These are phyloP conservation scores for Carollia perspicillata DNA, from an alignment of 2,113 vertebrate genomes.

Conservation along the genomic window DNA sequence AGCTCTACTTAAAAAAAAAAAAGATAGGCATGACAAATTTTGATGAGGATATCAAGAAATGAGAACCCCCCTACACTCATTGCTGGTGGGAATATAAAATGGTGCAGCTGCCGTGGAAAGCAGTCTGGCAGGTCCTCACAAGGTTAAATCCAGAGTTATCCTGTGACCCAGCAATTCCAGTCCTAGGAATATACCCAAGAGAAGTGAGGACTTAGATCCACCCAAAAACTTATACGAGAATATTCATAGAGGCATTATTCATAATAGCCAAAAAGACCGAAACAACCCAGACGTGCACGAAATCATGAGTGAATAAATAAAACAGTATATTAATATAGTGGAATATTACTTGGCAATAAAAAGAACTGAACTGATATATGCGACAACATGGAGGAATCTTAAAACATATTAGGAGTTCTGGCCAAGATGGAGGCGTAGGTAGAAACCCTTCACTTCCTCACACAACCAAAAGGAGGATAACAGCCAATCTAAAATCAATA, in stretches of 20 bases:
- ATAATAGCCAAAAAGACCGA: neutral
- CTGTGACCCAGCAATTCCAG: neutral
- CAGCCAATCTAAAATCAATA: no score
- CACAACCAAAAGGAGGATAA: no score
- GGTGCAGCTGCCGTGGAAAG: neutral
- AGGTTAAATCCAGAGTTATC: neutral
- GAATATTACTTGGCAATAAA: neutral
- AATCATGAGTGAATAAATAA: neutral
- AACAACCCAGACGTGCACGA: neutral
- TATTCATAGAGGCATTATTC: neutral
- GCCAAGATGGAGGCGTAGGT: no score
- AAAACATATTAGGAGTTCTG: neutral
- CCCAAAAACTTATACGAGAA: neutral
- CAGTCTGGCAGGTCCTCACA: neutral
- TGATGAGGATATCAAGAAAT: neutral
- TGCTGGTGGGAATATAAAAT: neutral
- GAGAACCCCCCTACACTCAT: neutral
- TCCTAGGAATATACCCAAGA: neutral
- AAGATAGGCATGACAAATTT: neutral
- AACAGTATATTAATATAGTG: neutral
- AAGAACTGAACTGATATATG: neutral
- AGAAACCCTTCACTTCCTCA: no score
- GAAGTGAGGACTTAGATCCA: neutral
- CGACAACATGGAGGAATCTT: neutral
- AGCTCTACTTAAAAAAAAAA: no score